These are phyloP conservation scores for Callaeas wilsoni DNA, from an alignment of 2,113 vertebrate species.

Conservation along the genomic window DNA sequence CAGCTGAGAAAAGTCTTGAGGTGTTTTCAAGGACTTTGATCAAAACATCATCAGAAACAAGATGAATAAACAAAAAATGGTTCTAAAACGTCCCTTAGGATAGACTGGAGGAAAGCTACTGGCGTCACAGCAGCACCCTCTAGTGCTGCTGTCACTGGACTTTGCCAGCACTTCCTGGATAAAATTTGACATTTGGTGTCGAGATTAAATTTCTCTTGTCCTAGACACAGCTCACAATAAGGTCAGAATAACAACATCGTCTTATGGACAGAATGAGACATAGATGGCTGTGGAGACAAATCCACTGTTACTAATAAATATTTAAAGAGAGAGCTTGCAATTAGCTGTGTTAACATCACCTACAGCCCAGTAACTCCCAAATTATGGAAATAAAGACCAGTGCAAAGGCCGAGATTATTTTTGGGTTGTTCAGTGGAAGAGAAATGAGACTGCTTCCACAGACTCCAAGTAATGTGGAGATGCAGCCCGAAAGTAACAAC, in stretches of 20 bases:
- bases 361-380: neutral
- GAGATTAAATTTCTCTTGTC: neutral
- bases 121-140: constrained; percentile 19
- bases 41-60: neutral
- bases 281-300: neutral
- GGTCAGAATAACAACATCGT: neutral
- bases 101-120: neutral
- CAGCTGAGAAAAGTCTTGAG: neutral
- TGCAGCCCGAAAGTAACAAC: neutral
- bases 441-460: neutral
- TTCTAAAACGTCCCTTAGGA: neutral
- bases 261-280: neutral
- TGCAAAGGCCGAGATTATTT: neutral
- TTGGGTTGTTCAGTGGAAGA: neutral
- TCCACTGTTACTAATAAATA: neutral
- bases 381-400: neutral
- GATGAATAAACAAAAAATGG: neutral
- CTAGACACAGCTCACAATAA: neutral
- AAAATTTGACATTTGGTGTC: neutral
- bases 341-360: neutral
- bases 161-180: neutral
- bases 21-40: neutral
- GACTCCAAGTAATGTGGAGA: neutral
- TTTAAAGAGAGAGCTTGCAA: neutral
- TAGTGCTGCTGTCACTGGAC: neutral